phyloP scores from a whole-genome alignment of 2,797 vertebrate genomes.

The Etheostoma nigrum region DNA sequence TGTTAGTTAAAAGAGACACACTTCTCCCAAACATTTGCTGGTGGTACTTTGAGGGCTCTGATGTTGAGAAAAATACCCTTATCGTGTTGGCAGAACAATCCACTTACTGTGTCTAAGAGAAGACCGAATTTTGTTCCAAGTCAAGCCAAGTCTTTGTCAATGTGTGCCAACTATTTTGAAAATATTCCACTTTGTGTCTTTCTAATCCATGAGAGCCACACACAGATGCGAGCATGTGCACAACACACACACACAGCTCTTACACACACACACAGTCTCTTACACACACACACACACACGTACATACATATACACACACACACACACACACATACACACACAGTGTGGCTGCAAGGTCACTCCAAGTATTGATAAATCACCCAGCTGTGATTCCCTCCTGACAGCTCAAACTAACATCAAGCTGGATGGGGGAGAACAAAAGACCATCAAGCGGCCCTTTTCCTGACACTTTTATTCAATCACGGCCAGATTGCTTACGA shows the following conservation, averaged over 20 bases:
- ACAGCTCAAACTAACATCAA: constrained; percentile 99
- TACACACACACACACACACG: constrained; percentile 29
- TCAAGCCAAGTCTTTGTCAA: constrained; percentile 80
- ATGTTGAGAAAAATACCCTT: constrained; percentile 78
- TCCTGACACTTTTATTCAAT: constrained; percentile 99
- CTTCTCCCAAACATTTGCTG: constrained; percentile 76
- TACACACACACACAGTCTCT: constrained; percentile 21
- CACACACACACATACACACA: constrained; percentile 73
- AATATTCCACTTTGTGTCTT: constrained; percentile 81
- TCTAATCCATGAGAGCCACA: constrained; percentile 75
- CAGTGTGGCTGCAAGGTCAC: constrained; percentile 94
- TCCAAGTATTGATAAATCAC: constrained; percentile 99
- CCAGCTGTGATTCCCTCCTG: constrained; percentile 99
- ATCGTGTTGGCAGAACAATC: constrained; percentile 83
- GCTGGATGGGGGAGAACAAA: constrained; percentile 99
- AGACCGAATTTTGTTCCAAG: constrained; percentile 78
- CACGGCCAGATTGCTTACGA: constrained; percentile 99
- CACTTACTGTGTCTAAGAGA: constrained; percentile 79
- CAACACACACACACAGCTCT: constrained; percentile 48
- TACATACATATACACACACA: constrained; percentile 50
- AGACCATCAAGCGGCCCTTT: constrained; percentile 99
- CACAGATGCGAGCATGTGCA: constrained; percentile 72
- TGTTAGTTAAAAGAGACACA: constrained; percentile 77
- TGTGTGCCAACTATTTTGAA: constrained; percentile 81
- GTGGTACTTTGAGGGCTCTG: constrained; percentile 76